These are phyloP conservation scores for Gnathonemus echidnorhynchus DNA, from an alignment of 2,113 vertebrate genomes.

Conservation along the genomic window DNA sequence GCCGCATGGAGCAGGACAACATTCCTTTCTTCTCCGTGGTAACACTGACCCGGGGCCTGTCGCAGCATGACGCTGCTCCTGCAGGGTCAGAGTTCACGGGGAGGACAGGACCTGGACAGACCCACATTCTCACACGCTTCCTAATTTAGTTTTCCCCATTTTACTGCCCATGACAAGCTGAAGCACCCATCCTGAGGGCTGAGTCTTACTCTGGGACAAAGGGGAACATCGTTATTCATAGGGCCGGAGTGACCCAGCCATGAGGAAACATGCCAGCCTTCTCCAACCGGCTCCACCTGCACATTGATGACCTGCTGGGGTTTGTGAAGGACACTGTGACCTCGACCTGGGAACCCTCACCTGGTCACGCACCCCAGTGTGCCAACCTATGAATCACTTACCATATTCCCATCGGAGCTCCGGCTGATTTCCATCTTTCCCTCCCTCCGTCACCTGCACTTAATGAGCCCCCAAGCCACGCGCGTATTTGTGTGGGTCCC, in stretches of 20 bases:
- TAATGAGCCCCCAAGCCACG: neutral
- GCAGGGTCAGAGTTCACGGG: neutral
- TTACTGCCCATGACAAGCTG: neutral
- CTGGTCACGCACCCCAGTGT: neutral
- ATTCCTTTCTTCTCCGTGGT: constrained; percentile 19
- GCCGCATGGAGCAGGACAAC: constrained; percentile 28
- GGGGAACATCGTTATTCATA: neutral
- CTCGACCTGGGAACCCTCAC: neutral
- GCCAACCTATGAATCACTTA: neutral
- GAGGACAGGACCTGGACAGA: neutral
- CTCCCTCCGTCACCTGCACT: neutral
- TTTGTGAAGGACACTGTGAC: neutral
- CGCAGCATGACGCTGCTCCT: neutral
- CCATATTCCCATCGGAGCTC: neutral
- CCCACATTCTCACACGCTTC: neutral
- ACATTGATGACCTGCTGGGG: neutral
- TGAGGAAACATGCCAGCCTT: neutral
- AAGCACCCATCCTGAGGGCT: neutral
- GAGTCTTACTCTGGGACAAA: neutral
- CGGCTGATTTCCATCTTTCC: neutral
- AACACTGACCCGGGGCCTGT: constrained; percentile 24
- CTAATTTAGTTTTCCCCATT: neutral
- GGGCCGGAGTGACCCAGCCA: neutral
- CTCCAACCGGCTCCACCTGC: neutral
- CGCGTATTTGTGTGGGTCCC: neutral